Conservation (phyloP, 2,797 vertebrate genomes). For the Ibycter americanus region DNA sequence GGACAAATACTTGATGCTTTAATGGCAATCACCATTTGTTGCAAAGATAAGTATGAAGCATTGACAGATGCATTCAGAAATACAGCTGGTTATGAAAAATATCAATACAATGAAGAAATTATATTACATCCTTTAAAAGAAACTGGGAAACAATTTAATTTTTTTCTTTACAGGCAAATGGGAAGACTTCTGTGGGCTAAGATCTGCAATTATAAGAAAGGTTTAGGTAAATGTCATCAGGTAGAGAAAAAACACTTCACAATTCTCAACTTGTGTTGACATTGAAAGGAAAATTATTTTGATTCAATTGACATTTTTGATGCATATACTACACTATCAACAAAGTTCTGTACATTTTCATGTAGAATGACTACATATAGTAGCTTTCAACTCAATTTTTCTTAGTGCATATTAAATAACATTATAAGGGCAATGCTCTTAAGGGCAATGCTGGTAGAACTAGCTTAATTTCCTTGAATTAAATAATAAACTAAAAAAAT, state of each 20-base stretch:
- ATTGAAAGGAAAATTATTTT: neutral
- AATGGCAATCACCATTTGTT: neutral
- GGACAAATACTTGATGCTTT: neutral
- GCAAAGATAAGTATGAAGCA: neutral
- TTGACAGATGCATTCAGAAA: neutral
- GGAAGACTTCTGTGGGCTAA: neutral
- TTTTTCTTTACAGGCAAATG: neutral
- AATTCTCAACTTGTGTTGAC: neutral
- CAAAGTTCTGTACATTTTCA: neutral
- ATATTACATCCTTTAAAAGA: neutral
- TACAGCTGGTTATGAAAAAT: neutral
- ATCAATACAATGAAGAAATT: neutral
- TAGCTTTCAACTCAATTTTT: neutral
- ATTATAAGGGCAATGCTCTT: neutral
- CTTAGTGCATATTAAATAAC: neutral
- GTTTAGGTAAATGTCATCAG: neutral
- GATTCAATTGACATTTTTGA: neutral
- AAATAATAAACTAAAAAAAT: neutral
- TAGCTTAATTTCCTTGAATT: neutral
- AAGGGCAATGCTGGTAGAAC: neutral
- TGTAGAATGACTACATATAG: neutral
- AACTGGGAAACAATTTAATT: neutral
- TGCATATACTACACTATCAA: neutral
- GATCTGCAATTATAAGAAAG: neutral
- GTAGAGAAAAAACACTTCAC: neutral